These are phyloP conservation scores for Danio jaintianensis DNA, from an alignment of 2,797 vertebrate genomes.

Conservation along the genomic window DNA sequence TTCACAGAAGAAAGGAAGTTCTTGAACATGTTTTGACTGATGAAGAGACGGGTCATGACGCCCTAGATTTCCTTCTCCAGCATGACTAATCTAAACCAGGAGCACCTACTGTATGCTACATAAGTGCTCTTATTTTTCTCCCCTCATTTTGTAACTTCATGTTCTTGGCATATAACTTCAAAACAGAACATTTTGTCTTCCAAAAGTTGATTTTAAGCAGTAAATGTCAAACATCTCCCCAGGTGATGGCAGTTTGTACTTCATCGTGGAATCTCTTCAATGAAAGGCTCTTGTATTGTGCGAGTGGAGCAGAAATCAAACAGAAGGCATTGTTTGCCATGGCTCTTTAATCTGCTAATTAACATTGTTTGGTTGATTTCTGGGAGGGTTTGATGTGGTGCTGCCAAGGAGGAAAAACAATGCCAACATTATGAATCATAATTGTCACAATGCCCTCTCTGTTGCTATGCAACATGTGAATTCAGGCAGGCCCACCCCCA, in stretches of 20 bases:
- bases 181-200: slow-evolving; percentile 16
- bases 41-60: background rate
- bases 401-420: slow-evolving; percentile 36
- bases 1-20: background rate
- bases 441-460: slow-evolving; percentile 52
- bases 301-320: slow-evolving; percentile 35
- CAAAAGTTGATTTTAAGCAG: slow-evolving; percentile 16
- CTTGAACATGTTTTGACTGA: background rate
- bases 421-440: slow-evolving; percentile 52
- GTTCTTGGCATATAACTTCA: slow-evolving; percentile 10
- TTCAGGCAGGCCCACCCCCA: slow-evolving; percentile 24
- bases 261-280: slow-evolving; percentile 4
- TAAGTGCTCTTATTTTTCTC: background rate
- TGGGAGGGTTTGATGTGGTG: slow-evolving; percentile 14
- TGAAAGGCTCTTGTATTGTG: slow-evolving; percentile 25
- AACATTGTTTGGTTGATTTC: slow-evolving; percentile 44
- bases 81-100: background rate
- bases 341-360: slow-evolving; percentile 55
- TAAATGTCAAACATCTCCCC: slow-evolving; percentile 36
- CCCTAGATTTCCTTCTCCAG: background rate
- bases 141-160: background rate
- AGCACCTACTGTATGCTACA: no score
- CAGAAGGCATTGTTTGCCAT: slow-evolving; percentile 36
- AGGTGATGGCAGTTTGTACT: slow-evolving; percentile 25
- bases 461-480: slow-evolving; percentile 63